A percentile compares a stretch with the other conserved stretches of the same genome.
Evolutionary conservation across 2,888 invertebrate genomes (phyloP).

Genomic region (Pogonocherus hispidulus): DNA sequence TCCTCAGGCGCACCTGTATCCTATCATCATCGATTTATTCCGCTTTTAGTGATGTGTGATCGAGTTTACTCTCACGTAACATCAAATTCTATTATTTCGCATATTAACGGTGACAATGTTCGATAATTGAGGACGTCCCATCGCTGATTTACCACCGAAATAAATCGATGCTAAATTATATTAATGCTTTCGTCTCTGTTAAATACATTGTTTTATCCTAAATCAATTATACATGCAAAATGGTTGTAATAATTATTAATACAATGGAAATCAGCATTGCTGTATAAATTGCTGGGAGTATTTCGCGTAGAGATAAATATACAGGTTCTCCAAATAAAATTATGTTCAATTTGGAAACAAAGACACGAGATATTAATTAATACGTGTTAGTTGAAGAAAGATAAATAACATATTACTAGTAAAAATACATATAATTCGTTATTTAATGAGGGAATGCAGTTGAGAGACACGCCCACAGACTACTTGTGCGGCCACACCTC

Average conservation of each 20-base stretch:
- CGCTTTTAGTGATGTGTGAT: background rate
- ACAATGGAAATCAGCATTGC: background rate
- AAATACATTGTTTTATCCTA: background rate
- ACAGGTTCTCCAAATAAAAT: too few species aligned
- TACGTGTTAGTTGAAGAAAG: too few species aligned
- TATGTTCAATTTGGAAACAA: too few species aligned
- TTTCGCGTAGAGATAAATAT: too few species aligned
- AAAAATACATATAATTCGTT: too few species aligned
- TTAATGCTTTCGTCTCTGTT: background rate
- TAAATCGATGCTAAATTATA: background rate
- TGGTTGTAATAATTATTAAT: background rate
- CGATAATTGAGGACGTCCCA: background rate
- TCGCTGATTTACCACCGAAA: background rate
- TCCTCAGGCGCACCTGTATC: too few species aligned
- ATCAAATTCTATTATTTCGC: background rate
- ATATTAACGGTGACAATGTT: background rate
- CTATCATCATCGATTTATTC: background rate
- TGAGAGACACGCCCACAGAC: too few species aligned
- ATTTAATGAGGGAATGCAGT: too few species aligned
- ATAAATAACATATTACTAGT: too few species aligned
- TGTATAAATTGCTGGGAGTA: background rate
- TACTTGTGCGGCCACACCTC: too few species aligned
- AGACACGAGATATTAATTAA: too few species aligned
- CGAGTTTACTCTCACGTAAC: background rate
- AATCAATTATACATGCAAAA: background rate